Evolutionary conservation across 2,888 invertebrate genomes (phyloP).

Genomic region (Mimas tiliae): DNA sequence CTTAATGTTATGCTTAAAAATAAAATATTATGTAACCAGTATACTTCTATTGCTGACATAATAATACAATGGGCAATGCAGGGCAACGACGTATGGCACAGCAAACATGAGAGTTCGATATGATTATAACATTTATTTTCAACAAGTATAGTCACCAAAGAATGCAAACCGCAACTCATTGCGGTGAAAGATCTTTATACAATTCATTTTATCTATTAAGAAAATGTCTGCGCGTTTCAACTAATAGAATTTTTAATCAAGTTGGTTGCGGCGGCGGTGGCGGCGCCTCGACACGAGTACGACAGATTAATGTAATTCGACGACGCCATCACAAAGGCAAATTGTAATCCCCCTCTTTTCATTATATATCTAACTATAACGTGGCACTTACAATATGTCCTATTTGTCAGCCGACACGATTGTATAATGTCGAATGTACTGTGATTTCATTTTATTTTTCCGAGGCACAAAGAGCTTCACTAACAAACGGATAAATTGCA

Average conservation of each 20-base stretch:
- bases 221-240: slow-evolving; percentile 78
- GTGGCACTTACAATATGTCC: slow-evolving; percentile 68
- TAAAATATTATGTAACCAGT: too few relatives aligned
- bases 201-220: slow-evolving; percentile 72
- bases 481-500: slow-evolving; percentile 64
- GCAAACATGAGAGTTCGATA: too few relatives aligned
- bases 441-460: slow-evolving; percentile 53
- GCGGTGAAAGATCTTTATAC: slow-evolving; percentile 20
- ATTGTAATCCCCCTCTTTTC: slow-evolving; percentile 81
- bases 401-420: slow-evolving; percentile 41
- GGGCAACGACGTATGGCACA: too few relatives aligned
- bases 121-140: neutral
- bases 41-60: too few relatives aligned
- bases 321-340: slow-evolving; percentile 83
- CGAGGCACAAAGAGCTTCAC: slow-evolving; percentile 57
- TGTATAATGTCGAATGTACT: slow-evolving; percentile 45
- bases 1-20: too few relatives aligned
- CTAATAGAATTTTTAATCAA: slow-evolving; percentile 85
- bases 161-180: slow-evolving; percentile 12
- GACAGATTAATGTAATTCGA: slow-evolving; percentile 84
- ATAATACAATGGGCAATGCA: too few relatives aligned
- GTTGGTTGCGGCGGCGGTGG: slow-evolving; percentile 70
- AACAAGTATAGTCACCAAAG: neutral
- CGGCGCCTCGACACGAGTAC: slow-evolving; percentile 67
- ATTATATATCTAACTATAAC: slow-evolving; percentile 73